Evolutionary conservation across 2,888 invertebrate species (phyloP).

Genomic region (Trissolcus japonicus): DNA sequence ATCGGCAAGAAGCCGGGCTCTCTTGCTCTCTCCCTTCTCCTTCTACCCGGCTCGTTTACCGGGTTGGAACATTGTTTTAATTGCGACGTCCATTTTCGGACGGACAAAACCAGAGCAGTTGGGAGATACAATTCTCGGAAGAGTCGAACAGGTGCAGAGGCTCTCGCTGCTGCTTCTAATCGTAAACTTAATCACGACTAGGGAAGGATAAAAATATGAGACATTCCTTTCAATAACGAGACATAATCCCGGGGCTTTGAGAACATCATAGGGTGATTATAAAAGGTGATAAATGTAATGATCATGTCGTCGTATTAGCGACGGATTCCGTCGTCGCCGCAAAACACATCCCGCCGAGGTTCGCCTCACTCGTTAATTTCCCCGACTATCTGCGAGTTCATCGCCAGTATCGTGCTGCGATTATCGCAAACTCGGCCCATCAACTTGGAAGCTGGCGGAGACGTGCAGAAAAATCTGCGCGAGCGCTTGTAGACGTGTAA

Average conservation of each 20-base stretch:
- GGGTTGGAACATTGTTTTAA: conserved; percentile 7
- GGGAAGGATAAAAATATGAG: conserved; percentile 9
- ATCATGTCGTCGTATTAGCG: conserved; percentile 56
- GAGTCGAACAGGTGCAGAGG: neutral
- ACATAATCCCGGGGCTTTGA: conserved; percentile 23
- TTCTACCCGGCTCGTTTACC: no score
- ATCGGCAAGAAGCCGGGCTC: neutral
- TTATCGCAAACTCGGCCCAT: conserved; percentile 51
- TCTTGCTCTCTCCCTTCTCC: no score
- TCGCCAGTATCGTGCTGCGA: conserved; percentile 55
- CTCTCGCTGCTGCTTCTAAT: neutral
- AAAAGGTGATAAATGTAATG: conserved; percentile 51
- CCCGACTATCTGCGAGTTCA: conserved; percentile 48
- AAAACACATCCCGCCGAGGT: conserved; percentile 40
- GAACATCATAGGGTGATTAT: conserved; percentile 16
- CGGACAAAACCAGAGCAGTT: neutral
- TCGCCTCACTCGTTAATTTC: conserved; percentile 49
- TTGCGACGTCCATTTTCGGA: conserved; percentile 5
- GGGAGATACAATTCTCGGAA: neutral
- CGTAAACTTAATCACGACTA: conserved; percentile 7
- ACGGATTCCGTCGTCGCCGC: conserved; percentile 46
- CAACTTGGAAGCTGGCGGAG: conserved; percentile 48
- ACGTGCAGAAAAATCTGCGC: conserved; percentile 39
- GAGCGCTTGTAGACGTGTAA: conserved; percentile 25
- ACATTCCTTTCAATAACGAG: conserved; percentile 25